phyloP scores from a whole-genome alignment of 2,113 vertebrate genomes.

The Ciconia maguari region DNA sequence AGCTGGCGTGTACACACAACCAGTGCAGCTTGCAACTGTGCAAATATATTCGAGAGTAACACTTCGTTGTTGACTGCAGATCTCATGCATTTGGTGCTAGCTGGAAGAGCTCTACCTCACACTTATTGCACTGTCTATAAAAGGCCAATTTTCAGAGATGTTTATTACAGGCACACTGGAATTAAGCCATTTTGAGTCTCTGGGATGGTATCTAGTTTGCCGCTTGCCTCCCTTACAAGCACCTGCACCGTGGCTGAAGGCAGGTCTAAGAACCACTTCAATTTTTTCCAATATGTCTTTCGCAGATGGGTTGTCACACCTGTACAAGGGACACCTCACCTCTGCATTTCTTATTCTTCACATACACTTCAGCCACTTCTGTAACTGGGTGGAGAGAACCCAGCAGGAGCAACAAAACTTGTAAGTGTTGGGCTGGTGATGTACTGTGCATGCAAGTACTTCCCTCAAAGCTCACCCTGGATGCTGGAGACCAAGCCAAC shows the following conservation, averaged over 20 bases:
- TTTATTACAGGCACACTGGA: neutral
- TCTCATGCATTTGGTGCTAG: neutral
- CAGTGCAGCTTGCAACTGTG: neutral
- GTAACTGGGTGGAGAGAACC: neutral
- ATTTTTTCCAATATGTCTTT: neutral
- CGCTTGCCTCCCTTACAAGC: neutral
- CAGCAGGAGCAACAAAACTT: neutral
- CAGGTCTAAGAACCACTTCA: neutral
- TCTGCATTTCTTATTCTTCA: neutral
- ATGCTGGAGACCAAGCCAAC: neutral
- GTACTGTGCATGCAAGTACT: fast-evolving
- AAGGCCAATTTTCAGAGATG: neutral
- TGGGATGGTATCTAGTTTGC: neutral
- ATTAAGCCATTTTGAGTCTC: neutral
- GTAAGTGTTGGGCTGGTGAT: fast-evolving
- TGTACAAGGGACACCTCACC: neutral
- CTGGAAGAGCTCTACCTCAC: neutral
- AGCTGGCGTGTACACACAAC: neutral
- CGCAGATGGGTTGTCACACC: neutral
- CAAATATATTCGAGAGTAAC: neutral
- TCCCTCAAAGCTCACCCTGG: neutral
- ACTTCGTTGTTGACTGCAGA: neutral
- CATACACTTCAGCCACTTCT: neutral
- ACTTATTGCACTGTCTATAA: fast-evolving
- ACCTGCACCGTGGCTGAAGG: neutral